These are phyloP conservation scores for Drosophila maculinotata DNA, from an alignment of 2,888 invertebrate genomes.

Conservation along the genomic window DNA sequence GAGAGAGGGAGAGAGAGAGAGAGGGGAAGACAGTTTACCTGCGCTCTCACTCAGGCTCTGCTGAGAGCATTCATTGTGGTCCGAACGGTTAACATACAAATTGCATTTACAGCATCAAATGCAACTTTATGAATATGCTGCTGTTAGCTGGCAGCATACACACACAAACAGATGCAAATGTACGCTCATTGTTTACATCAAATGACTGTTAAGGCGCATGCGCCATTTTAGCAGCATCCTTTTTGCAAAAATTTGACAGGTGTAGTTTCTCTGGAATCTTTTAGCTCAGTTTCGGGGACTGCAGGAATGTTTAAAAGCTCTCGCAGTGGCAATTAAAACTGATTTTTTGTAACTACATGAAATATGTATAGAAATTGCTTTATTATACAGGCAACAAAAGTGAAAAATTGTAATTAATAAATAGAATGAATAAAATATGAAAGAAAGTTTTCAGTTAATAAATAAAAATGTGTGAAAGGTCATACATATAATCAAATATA, in stretches of 20 bases:
- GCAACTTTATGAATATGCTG: too few species aligned
- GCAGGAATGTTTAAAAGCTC: constrained; percentile 47
- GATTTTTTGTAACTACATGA: background rate
- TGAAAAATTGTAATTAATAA: background rate
- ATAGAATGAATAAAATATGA: background rate
- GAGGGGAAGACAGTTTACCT: too few species aligned
- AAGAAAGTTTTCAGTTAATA: constrained; percentile 10
- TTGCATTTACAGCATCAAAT: background rate
- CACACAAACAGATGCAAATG: background rate
- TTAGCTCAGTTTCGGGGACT: constrained; percentile 54
- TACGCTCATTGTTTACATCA: constrained; percentile 54
- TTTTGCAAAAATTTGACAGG: constrained; percentile 53
- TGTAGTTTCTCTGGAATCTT: constrained; percentile 56
- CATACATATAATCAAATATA: constrained; percentile 5
- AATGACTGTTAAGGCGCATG: constrained; percentile 56
- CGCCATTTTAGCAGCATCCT: constrained; percentile 56
- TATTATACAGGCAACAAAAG: background rate
- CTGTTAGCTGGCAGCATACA: too few species aligned
- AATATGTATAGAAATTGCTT: constrained; percentile 9
- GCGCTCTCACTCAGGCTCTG: too few species aligned
- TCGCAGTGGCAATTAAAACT: constrained; percentile 15
- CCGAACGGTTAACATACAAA: too few species aligned
- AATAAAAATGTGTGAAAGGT: background rate
- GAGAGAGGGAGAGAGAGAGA: too few species aligned
- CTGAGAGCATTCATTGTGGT: too few species aligned